phyloP scores from a whole-genome alignment of 2,888 invertebrate species.

The Unio delphinus region DNA sequence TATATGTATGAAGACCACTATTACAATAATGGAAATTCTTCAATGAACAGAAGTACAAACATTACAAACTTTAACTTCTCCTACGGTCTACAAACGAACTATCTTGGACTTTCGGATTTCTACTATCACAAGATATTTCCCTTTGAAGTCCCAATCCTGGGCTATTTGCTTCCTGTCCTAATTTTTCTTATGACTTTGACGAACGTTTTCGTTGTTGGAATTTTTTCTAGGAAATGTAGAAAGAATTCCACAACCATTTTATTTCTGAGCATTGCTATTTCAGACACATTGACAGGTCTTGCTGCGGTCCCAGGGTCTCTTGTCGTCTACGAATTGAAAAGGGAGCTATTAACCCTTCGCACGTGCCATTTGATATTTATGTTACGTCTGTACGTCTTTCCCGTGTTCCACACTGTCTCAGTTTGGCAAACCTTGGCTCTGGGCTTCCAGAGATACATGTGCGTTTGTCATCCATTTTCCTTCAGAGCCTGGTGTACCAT shows the following conservation, averaged over 20 bases:
- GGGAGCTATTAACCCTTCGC: conserved; percentile 1
- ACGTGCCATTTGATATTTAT: conserved; percentile 23
- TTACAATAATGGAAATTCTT: too few species aligned
- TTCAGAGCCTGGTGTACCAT: too few species aligned
- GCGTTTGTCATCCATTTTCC: too few species aligned
- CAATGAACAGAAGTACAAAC: too few species aligned
- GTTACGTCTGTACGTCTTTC: conserved; percentile 20
- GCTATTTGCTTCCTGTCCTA: conserved; percentile 13
- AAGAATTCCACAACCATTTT: conserved; percentile 21
- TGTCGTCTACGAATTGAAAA: conserved; percentile 13
- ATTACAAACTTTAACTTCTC: too few species aligned
- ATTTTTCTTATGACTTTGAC: conserved; percentile 16
- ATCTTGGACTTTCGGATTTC: neutral
- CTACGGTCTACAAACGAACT: too few species aligned
- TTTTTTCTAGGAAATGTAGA: conserved; percentile 15
- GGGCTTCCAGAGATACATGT: too few species aligned
- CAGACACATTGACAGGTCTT: conserved; percentile 22
- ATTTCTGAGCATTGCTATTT: conserved; percentile 25
- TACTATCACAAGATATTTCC: neutral
- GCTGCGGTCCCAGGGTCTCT: conserved; percentile 24
- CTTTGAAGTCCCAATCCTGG: conserved; percentile 20
- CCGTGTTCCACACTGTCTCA: neutral
- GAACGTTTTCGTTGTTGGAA: conserved; percentile 18
- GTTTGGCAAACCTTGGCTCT: too few species aligned
- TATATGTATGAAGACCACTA: too few species aligned